These are phyloP conservation scores for Thelaira solivaga DNA, from an alignment of 2,888 invertebrate species.

Conservation along the genomic window DNA sequence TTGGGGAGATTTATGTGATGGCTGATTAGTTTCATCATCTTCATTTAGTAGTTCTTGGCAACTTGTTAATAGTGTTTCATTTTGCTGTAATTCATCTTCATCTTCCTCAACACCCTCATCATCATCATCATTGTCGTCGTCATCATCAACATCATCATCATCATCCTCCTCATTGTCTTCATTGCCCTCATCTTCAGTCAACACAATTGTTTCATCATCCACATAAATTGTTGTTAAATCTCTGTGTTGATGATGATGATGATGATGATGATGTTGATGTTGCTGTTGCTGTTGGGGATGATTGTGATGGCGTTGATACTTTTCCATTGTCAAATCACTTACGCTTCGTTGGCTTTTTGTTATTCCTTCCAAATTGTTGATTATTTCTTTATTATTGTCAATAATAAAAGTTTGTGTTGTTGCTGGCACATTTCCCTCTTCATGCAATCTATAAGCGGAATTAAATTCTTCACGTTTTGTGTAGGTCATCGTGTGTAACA, in stretches of 20 bases:
- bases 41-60: slow-evolving; percentile 74
- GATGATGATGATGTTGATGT: slow-evolving; percentile 35
- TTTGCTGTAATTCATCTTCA: slow-evolving; percentile 66
- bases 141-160: slow-evolving; percentile 62
- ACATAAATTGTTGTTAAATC: slow-evolving; percentile 65
- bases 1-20: slow-evolving; percentile 31
- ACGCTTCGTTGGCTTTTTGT: slow-evolving; percentile 70
- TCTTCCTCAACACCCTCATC: slow-evolving; percentile 70
- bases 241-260: slow-evolving; percentile 52
- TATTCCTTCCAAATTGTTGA: slow-evolving; percentile 70
- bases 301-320: slow-evolving; percentile 43
- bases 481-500: slow-evolving; percentile 55
- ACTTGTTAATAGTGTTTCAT: slow-evolving; percentile 73
- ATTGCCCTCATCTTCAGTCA: slow-evolving; percentile 76
- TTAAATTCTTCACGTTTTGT: slow-evolving; percentile 51
- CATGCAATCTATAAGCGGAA: slow-evolving; percentile 13
- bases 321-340: slow-evolving; percentile 63
- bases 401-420: slow-evolving; percentile 48
- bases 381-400: slow-evolving; percentile 41
- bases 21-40: slow-evolving; percentile 61
- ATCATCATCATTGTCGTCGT: slow-evolving; percentile 71
- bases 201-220: slow-evolving; percentile 75
- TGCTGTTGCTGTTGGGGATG: slow-evolving; percentile 40
- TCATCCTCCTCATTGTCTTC: slow-evolving; percentile 64
- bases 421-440: slow-evolving; percentile 4